Evolutionary conservation across 2,888 invertebrate genomes (phyloP).

Genomic region (Hanleya hanleyi): DNA sequence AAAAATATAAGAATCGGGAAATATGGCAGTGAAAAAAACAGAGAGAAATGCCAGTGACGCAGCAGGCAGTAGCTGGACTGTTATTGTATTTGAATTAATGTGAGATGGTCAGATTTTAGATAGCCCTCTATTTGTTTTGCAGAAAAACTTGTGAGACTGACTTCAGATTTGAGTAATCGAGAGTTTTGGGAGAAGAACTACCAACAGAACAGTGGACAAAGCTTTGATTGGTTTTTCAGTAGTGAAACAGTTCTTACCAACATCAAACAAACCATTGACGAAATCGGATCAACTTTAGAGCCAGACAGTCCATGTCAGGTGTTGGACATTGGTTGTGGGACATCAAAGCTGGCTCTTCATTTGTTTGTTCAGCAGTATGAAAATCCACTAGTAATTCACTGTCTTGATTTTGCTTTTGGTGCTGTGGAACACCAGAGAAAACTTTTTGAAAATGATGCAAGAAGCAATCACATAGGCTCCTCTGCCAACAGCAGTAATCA

Average conservation of each 20-base stretch:
- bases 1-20: no score
- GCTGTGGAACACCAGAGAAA: background rate
- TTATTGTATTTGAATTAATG: no score
- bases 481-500: background rate
- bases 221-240: background rate
- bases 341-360: background rate
- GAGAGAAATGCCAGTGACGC: no score
- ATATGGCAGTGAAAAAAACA: no score
- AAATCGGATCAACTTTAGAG: no score
- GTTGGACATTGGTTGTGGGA: background rate
- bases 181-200: background rate
- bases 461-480: no score
- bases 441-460: no score
- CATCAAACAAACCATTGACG: background rate
- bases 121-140: background rate
- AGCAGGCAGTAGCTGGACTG: no score
- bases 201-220: background rate
- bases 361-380: background rate
- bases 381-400: background rate
- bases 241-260: background rate
- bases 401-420: background rate
- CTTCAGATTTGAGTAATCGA: background rate
- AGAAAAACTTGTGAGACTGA: background rate
- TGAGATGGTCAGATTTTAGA: no score
- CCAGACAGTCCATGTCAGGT: no score